These are phyloP conservation scores for Illadopsis cleaveri DNA, from an alignment of 2,113 vertebrate genomes.

Conservation along the genomic window DNA sequence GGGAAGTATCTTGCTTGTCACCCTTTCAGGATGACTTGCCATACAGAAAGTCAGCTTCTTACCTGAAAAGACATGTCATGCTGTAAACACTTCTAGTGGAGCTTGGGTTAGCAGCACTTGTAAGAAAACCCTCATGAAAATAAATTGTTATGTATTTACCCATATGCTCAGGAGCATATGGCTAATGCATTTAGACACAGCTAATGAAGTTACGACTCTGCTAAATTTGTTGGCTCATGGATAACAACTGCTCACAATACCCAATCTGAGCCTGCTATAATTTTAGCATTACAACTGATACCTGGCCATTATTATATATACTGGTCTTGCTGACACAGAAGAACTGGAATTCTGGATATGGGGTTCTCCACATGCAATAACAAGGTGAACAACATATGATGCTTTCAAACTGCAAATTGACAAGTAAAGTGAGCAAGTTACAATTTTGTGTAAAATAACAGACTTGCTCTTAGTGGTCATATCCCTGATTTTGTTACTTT, in stretches of 20 bases:
- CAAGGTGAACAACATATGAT: neutral
- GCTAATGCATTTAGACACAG: conserved; percentile 69
- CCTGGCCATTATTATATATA: neutral
- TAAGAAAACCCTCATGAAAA: conserved; percentile 69
- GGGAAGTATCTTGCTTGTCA: neutral
- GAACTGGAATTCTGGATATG: neutral
- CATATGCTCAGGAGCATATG: conserved; percentile 71
- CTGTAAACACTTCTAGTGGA: conserved; percentile 30
- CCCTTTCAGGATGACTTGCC: neutral
- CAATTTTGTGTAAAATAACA: neutral
- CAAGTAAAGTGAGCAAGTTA: neutral
- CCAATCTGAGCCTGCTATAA: neutral
- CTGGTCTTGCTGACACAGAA: neutral
- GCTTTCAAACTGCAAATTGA: neutral
- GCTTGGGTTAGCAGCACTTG: conserved; percentile 34
- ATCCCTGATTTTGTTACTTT: neutral
- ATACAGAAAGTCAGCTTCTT: conserved; percentile 1
- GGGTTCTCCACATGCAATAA: neutral
- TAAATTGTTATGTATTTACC: conserved; percentile 71
- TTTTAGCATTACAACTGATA: conserved; percentile 39
- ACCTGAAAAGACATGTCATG: neutral
- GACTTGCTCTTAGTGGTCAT: neutral
- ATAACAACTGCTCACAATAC: conserved; percentile 55
- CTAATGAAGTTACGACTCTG: conserved; percentile 71
- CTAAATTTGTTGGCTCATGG: conserved; percentile 59